A percentile compares a stretch with the other conserved stretches of the same genome.
Evolutionary conservation across 2,888 invertebrate species (phyloP).

Genomic region (Nemapogon koenigi): DNA sequence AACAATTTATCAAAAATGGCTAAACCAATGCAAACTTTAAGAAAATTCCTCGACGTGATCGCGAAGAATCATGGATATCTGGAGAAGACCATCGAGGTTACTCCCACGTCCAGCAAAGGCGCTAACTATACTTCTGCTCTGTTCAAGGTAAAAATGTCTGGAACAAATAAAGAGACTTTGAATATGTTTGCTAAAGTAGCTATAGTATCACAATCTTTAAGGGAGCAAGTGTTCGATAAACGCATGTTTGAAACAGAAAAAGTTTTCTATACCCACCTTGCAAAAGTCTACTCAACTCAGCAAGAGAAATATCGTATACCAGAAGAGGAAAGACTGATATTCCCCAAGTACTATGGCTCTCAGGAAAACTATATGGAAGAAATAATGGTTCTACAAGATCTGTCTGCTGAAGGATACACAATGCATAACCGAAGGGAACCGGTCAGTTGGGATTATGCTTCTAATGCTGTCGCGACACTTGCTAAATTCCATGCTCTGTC

Average conservation of each 20-base stretch:
- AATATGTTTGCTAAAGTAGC: conserved; percentile 35
- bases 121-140: conserved; percentile 28
- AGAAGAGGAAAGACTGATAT: conserved; percentile 9
- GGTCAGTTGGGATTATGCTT: conserved; percentile 26
- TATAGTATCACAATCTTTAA: conserved; percentile 24
- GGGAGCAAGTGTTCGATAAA: conserved; percentile 19
- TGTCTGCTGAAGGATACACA: conserved; percentile 22
- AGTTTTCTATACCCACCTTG: conserved; percentile 8
- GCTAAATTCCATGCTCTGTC: conserved; percentile 33
- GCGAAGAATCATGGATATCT: background rate
- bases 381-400: conserved; percentile 23
- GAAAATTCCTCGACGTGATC: conserved; percentile 1
- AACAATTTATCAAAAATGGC: conserved; percentile 4
- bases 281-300: conserved; percentile 2
- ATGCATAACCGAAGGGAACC: conserved; percentile 23
- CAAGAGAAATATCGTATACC: conserved; percentile 14
- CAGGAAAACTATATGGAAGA: conserved; percentile 17
- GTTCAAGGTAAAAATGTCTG: conserved; percentile 18
- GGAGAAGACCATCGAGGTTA: background rate
- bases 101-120: conserved; percentile 22
- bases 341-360: conserved; percentile 19
- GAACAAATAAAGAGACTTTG: conserved; percentile 15
- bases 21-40: conserved; percentile 14
- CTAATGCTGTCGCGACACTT: conserved; percentile 20
- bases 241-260: conserved; percentile 7